phyloP scores from a whole-genome alignment of 2,113 vertebrate species.

The Corythaeola cristata region DNA sequence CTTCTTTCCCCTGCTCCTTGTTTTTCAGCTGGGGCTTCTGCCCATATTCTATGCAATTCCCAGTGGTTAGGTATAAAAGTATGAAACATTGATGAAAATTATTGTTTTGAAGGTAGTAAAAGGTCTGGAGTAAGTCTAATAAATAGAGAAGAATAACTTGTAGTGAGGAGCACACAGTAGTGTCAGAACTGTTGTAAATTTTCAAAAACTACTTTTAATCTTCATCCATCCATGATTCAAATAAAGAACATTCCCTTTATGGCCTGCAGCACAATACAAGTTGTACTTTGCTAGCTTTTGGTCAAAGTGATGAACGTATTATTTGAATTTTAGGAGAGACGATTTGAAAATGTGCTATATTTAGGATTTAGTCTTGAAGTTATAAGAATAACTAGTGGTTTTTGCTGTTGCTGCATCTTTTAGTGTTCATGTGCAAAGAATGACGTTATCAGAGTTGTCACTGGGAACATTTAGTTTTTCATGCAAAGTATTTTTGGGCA shows the following conservation, averaged over 20 bases:
- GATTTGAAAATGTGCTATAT: not conserved
- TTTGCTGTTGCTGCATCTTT: conserved; percentile 41
- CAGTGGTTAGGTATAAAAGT: not conserved
- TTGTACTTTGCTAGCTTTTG: conserved; percentile 31
- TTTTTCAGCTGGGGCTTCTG: not conserved
- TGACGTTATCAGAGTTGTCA: conserved; percentile 31
- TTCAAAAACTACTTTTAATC: conserved; percentile 49
- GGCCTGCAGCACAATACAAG: conserved; percentile 44
- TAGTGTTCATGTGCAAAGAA: not conserved
- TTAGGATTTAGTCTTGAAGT: conserved; percentile 23
- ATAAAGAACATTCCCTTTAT: not conserved
- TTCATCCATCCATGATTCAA: conserved; percentile 46
- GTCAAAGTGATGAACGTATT: not conserved
- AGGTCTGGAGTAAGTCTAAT: not conserved
- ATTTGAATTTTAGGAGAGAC: conserved; percentile 13
- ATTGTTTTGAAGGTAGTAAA: conserved; percentile 3
- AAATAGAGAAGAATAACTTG: not conserved
- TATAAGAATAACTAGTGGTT: not conserved
- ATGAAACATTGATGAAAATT: not conserved
- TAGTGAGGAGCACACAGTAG: not conserved
- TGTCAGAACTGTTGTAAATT: conserved; percentile 20
- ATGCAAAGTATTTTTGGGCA: conserved; percentile 13
- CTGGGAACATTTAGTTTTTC: conserved; percentile 42
- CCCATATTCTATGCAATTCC: not conserved
- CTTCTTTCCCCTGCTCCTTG: not conserved